These are phyloP conservation scores for Anorthoa munda DNA, from an alignment of 2,888 invertebrate genomes.

Conservation along the genomic window DNA sequence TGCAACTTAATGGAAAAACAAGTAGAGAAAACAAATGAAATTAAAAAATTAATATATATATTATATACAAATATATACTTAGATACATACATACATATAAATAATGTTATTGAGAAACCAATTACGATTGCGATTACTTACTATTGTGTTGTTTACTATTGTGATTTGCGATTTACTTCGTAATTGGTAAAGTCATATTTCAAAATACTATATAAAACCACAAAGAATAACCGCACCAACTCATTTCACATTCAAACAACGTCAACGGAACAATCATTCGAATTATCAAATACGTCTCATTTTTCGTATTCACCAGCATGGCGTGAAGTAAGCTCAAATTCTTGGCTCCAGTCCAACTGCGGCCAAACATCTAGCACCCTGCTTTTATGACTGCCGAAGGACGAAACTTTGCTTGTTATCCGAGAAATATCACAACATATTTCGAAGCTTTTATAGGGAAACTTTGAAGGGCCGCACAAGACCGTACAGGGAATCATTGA, in stretches of 20 bases:
- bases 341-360: slow-evolving; percentile 74
- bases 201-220: too few relatives aligned
- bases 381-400: slow-evolving; percentile 77
- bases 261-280: slow-evolving; percentile 49
- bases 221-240: slow-evolving; percentile 4
- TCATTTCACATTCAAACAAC: slow-evolving; percentile 55
- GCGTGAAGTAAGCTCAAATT: slow-evolving; percentile 61
- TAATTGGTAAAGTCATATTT: background rate
- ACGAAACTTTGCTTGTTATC: slow-evolving; percentile 88
- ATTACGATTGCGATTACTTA: too few relatives aligned
- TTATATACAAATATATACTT: too few relatives aligned
- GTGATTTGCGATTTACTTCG: background rate
- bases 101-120: too few relatives aligned
- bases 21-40: too few relatives aligned
- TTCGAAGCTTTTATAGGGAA: slow-evolving; percentile 83
- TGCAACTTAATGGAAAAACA: too few relatives aligned
- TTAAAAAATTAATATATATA: too few relatives aligned
- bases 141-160: too few relatives aligned
- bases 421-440: slow-evolving; percentile 87
- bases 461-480: slow-evolving; percentile 81
- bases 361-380: slow-evolving; percentile 72
- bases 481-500: slow-evolving; percentile 70
- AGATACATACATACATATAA: too few relatives aligned
- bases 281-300: slow-evolving; percentile 63
- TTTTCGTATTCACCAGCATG: slow-evolving; percentile 63